These are phyloP conservation scores for Apamea crenata DNA, from an alignment of 2,888 invertebrate genomes.

Conservation along the genomic window DNA sequence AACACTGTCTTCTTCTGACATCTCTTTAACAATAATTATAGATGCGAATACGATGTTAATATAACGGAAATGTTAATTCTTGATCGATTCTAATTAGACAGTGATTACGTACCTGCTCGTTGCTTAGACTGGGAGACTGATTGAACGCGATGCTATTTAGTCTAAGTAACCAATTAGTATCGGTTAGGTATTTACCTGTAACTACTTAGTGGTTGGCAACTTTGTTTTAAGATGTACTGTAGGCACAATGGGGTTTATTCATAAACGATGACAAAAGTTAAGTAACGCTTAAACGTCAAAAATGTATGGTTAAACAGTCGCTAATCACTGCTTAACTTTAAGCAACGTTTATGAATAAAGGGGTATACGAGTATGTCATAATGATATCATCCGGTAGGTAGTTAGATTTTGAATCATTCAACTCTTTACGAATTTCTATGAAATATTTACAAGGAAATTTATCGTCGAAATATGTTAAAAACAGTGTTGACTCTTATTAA, in stretches of 20 bases:
- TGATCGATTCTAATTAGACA: slow-evolving; percentile 65
- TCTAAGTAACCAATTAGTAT: slow-evolving; percentile 61
- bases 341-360: too few species aligned
- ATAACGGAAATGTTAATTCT: slow-evolving; percentile 73
- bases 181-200: slow-evolving; percentile 46
- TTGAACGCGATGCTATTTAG: slow-evolving; percentile 66
- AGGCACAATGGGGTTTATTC: too few species aligned
- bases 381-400: neutral
- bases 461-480: neutral
- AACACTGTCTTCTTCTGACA: slow-evolving; percentile 10
- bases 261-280: too few species aligned
- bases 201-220: slow-evolving; percentile 30
- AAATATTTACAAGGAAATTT: neutral
- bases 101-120: slow-evolving; percentile 63
- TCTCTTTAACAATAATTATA: slow-evolving; percentile 59
- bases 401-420: too few species aligned
- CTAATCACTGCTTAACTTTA: too few species aligned
- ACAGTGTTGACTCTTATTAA: too few species aligned
- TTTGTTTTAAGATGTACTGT: neutral
- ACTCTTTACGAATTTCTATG: neutral
- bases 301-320: too few species aligned
- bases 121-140: slow-evolving; percentile 63
- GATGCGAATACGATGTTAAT: slow-evolving; percentile 33
- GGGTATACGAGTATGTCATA: too few species aligned
- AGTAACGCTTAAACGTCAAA: too few species aligned